Evolutionary conservation across 2,797 vertebrate species (phyloP).

Genomic region (Arctocebus calabarensis): DNA sequence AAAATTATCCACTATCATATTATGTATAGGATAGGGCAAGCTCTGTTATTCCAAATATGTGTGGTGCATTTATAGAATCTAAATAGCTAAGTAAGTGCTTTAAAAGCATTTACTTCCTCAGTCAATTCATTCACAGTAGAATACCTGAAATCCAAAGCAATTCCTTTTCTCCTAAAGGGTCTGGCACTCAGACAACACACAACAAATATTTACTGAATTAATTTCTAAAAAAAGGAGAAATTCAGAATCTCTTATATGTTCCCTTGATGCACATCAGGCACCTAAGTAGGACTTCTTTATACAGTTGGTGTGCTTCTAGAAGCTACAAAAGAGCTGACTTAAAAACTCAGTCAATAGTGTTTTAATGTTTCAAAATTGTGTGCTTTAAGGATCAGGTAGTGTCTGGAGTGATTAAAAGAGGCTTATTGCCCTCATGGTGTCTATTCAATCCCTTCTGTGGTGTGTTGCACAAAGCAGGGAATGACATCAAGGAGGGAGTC

Average conservation of each 20-base stretch:
- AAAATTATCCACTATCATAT: background rate
- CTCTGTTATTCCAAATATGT: background rate
- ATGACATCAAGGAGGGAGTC: background rate
- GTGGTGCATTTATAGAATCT: background rate
- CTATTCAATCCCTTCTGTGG: background rate
- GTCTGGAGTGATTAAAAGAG: background rate
- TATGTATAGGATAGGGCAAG: background rate
- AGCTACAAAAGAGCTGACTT: background rate
- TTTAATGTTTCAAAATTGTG: background rate
- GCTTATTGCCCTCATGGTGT: background rate
- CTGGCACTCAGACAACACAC: background rate
- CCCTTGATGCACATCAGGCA: background rate
- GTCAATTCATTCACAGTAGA: background rate
- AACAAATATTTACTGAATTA: background rate
- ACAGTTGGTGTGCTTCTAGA: background rate
- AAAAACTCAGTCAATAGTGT: background rate
- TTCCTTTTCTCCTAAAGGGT: background rate
- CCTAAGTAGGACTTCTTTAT: background rate
- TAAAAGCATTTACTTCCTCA: background rate
- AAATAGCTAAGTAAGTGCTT: background rate
- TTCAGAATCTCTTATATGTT: background rate
- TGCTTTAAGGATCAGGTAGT: background rate
- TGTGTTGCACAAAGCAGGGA: background rate
- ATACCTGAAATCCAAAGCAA: background rate
- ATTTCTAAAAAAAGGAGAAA: background rate